phyloP scores from a whole-genome alignment of 2,888 invertebrate species.

The Drosophila prostipennis region DNA sequence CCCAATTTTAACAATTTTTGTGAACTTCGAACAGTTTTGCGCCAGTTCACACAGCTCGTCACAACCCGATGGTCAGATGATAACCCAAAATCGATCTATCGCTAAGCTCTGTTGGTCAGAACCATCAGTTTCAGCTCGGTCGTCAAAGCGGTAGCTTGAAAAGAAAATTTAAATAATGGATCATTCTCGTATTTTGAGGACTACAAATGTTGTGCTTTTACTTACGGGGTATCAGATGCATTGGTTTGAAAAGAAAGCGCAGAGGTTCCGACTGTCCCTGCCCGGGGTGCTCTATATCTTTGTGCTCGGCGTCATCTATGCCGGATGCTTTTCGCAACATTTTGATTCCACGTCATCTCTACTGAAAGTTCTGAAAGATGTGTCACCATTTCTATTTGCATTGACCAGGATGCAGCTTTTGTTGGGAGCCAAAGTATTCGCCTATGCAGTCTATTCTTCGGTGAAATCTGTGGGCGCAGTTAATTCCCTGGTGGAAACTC shows the following conservation, averaged over 20 bases:
- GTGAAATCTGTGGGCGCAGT: slow-evolving; percentile 51
- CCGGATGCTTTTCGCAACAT: slow-evolving; percentile 74
- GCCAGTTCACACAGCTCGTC: slow-evolving; percentile 21
- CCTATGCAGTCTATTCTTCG: slow-evolving; percentile 65
- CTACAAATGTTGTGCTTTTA: slow-evolving; percentile 54
- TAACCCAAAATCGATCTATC: slow-evolving; percentile 9
- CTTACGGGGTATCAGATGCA: slow-evolving; percentile 60
- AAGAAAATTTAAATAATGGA: slow-evolving; percentile 39
- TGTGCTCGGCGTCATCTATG: slow-evolving; percentile 50
- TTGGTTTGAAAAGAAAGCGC: slow-evolving; percentile 54
- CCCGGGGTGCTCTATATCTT: slow-evolving; percentile 45
- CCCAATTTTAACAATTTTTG: not conserved
- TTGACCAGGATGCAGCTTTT: slow-evolving; percentile 71
- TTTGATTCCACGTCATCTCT: slow-evolving; percentile 65
- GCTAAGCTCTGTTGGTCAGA: slow-evolving; percentile 2
- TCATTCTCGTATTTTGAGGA: slow-evolving; percentile 49
- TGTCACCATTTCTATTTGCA: slow-evolving; percentile 72
- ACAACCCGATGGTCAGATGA: slow-evolving; percentile 54
- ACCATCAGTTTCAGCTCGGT: slow-evolving; percentile 15
- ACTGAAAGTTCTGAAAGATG: slow-evolving; percentile 63
- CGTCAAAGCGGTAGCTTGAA: not conserved
- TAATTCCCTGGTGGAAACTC: slow-evolving; percentile 51
- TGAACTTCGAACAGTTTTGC: slow-evolving; percentile 37
- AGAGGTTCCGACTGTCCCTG: slow-evolving; percentile 49
- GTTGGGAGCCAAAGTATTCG: slow-evolving; percentile 70